Percentiles rank a stretch among this genome's conserved stretches.
These are phyloP conservation scores for Lophotis ruficrista DNA, from an alignment of 2,113 vertebrate species.

Conservation along the genomic window DNA sequence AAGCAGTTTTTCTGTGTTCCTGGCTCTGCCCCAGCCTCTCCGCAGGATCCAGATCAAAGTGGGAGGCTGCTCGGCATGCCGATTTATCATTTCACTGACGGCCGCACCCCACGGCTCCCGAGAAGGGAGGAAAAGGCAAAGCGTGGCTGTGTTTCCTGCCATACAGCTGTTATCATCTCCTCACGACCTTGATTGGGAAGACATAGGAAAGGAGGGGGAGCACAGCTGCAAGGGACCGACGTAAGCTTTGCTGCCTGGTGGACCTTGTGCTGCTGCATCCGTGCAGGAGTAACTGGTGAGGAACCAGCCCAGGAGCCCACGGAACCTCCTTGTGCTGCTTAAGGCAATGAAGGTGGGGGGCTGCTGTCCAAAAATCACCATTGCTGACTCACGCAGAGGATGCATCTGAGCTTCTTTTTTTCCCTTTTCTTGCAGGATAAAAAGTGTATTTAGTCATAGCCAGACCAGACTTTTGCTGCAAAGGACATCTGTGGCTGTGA, in stretches of 20 bases:
- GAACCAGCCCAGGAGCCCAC: background rate
- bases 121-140: background rate
- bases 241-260: background rate
- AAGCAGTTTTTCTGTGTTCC: fast-evolving
- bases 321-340: background rate
- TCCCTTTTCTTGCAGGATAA: background rate
- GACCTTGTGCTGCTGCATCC: background rate
- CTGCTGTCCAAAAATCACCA: background rate
- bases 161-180: background rate
- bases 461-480: background rate
- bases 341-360: no score
- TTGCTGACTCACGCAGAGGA: background rate
- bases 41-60: background rate
- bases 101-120: background rate
- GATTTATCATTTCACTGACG: background rate
- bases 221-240: background rate
- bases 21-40: background rate
- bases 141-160: background rate
- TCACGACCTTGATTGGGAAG: background rate
- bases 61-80: background rate
- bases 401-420: background rate
- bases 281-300: background rate
- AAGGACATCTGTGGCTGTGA: background rate
- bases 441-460: background rate
- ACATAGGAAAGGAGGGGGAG: background rate